Conservation (phyloP, 1,140 invertebrate species). For the Rhysida immarginata region DNA sequence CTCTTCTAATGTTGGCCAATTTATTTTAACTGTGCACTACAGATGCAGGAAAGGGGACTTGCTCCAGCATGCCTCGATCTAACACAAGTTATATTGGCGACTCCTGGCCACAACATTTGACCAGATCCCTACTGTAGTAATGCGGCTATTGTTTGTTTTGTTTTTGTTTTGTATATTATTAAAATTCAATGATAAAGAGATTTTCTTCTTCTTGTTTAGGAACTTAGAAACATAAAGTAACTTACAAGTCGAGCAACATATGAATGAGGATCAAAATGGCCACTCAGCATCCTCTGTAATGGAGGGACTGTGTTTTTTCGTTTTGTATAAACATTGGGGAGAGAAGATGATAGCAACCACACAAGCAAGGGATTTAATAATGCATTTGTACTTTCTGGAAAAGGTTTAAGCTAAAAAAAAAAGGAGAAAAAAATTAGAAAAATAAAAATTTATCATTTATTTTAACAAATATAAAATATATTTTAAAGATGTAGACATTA, state of each 20-base stretch:
- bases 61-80: no score
- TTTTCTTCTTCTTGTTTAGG: background rate
- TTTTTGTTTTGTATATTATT: background rate
- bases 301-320: slow-evolving; percentile 29
- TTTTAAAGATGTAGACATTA: no score
- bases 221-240: background rate
- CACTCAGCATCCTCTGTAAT: slow-evolving; percentile 12
- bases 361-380: slow-evolving; percentile 33
- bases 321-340: slow-evolving; percentile 51
- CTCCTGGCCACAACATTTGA: background rate
- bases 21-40: no score
- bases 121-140: background rate
- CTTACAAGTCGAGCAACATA: slow-evolving; percentile 44
- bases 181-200: background rate
- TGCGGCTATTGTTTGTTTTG: background rate
- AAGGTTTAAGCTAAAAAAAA: no score
- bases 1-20: no score
- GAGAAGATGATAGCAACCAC: slow-evolving; percentile 57
- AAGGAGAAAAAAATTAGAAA: no score
- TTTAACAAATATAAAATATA: no score
- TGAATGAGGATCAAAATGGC: slow-evolving; percentile 27
- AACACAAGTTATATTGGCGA: background rate
- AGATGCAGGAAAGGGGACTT: no score
- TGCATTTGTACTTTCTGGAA: background rate
- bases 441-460: no score